These are phyloP conservation scores for Diceros bicornis DNA, from an alignment of 2,797 vertebrate species.

Conservation along the genomic window DNA sequence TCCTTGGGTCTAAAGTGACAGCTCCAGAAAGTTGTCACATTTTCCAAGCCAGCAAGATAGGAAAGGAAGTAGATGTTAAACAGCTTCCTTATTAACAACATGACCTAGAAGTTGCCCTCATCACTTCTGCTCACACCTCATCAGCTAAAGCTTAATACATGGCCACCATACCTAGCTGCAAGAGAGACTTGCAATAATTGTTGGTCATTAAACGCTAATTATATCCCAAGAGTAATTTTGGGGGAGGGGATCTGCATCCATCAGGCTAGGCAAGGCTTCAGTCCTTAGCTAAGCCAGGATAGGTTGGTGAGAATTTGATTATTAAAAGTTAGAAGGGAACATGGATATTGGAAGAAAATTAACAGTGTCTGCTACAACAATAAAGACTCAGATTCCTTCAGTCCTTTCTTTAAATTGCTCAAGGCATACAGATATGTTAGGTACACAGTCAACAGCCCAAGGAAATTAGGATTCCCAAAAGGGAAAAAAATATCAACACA, in stretches of 20 bases:
- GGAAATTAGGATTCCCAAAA: background rate
- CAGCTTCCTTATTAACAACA: background rate
- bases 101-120: background rate
- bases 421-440: background rate
- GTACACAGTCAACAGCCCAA: background rate
- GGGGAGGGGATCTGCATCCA: background rate
- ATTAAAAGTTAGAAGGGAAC: constrained; percentile 12
- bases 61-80: background rate
- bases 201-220: background rate
- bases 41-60: background rate
- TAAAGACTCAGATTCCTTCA: background rate
- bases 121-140: background rate
- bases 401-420: constrained; percentile 16
- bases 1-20: background rate
- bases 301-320: background rate
- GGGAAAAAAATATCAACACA: background rate
- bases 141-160: background rate
- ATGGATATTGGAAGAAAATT: constrained; percentile 12
- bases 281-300: background rate
- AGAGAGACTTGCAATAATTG: background rate
- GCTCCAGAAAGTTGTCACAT: background rate
- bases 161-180: background rate
- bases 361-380: background rate
- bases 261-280: background rate
- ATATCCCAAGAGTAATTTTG: background rate